Evolutionary conservation across 2,113 vertebrate genomes (phyloP), one percentile per base, ranked within the genome.

Genomic region (Thalassoma bifasciatum): DNA sequence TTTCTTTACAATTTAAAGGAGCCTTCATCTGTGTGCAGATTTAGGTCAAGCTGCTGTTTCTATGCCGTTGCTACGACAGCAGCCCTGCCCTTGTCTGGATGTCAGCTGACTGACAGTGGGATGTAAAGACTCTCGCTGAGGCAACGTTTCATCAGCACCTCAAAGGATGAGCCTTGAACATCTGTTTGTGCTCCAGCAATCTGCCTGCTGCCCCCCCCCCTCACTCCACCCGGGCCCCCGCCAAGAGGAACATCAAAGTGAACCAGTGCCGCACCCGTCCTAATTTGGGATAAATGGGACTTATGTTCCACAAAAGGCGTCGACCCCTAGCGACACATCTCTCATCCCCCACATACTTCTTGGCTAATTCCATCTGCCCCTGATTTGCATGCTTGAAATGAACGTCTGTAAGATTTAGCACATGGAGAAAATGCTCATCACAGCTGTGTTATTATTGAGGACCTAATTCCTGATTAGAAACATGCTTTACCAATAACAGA

Each of bases 271-370:
- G 80, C 85, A 75, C 81, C 77, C 77, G 66, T 81, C 82, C 84
- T 92, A 90, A 92, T 94, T 92, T 89, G 50, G 91, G 88, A 92
- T 92, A 94, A 93, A 94, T 84, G 87, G 77, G 88, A 90, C 86
- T 93, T 92, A 88, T 90, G 90, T 83, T 93, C 77, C 81, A 92
- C 89, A 91, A 92, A 92, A 89, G 85, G 70, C 66, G 12, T 85
- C 68, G 86, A 93, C 87, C 89, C 88, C 82, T 79, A 37, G 79
- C 74, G 81, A 91, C 88, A 85, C 77, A 61, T 84, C 86, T 80
- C 64, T 86, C 84, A 81, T 85, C 85, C 84, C 75, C 79, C 72
- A 64, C 83, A 59, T 78, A 64, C 77, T 78, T 76, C 78, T 72
- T 51, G 65, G 82, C 72, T 88, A 88, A 92, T 91, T 92, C 88